Percentiles rank a stretch among this genome's conserved stretches.
Conservation (phyloP, 1,140 invertebrate species). For the Bombus picipes region DNA sequence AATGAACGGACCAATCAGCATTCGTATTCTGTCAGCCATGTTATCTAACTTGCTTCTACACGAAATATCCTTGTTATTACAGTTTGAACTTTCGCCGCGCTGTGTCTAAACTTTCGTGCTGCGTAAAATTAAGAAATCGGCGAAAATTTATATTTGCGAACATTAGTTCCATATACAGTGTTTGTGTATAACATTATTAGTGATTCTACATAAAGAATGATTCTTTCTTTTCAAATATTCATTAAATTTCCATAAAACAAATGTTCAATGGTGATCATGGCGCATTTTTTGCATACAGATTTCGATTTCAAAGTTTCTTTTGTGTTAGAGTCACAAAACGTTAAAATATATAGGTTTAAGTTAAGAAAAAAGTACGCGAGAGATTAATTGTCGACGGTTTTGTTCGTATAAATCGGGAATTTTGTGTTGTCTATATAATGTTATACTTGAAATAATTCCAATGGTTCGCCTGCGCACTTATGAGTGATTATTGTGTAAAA, state of each 20-base stretch:
- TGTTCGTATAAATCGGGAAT: background rate
- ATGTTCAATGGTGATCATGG: too few relatives aligned
- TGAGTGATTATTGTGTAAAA: background rate
- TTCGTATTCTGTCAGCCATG: background rate
- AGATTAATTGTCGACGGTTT: background rate
- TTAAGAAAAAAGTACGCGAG: background rate
- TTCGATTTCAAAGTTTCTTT: background rate
- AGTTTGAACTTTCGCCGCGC: background rate
- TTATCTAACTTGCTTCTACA: background rate
- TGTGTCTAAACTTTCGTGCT: background rate
- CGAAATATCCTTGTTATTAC: background rate
- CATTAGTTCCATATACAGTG: too few relatives aligned
- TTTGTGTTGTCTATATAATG: background rate
- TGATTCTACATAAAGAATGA: too few relatives aligned
- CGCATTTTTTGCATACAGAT: background rate
- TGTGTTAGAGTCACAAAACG: background rate
- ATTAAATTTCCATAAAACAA: background rate
- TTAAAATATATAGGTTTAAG: background rate
- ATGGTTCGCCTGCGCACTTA: background rate
- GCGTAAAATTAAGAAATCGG: background rate
- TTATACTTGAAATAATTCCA: background rate
- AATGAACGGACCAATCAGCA: background rate
- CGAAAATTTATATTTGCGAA: background rate
- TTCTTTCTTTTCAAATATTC: background rate
- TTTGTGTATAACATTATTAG: background rate